phyloP scores from a whole-genome alignment of 2,113 vertebrate species.

The Felis chaus region DNA sequence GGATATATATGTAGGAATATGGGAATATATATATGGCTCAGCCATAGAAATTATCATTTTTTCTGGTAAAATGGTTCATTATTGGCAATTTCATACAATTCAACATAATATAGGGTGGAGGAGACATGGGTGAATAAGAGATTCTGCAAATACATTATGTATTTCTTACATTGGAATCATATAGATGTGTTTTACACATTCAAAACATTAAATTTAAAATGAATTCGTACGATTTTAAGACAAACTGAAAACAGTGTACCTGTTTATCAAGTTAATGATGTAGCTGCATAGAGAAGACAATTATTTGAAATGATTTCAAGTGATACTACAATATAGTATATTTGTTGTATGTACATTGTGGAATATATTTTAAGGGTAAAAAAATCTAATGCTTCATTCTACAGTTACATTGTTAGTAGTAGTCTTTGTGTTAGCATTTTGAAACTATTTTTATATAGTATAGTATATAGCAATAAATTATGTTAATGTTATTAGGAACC shows the following conservation, averaged over 20 bases:
- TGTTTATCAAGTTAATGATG: not conserved
- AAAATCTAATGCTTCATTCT: not conserved
- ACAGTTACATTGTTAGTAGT: not conserved
- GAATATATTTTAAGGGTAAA: not conserved
- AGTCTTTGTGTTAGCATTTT: conserved; percentile 7
- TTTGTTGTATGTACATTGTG: not conserved
- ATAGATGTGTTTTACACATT: not conserved
- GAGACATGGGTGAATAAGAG: not conserved
- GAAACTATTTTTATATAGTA: not conserved
- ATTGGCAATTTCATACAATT: not conserved
- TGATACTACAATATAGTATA: not conserved
- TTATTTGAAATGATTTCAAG: not conserved
- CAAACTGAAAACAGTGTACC: not conserved
- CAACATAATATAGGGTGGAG: not conserved
- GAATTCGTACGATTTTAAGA: not conserved
- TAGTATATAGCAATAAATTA: not conserved
- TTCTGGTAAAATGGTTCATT: not conserved
- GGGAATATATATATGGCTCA: not conserved
- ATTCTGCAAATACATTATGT: not conserved
- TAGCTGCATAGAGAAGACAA: not conserved
- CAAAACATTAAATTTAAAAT: conserved; percentile 6
- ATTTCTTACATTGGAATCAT: not conserved
- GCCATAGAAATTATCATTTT: not conserved
- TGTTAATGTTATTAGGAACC: not conserved
- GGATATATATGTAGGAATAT: not conserved